A percentile compares a stretch with the other conserved stretches of the same genome.
These are phyloP conservation scores for Athene noctua DNA, from an alignment of 2,113 vertebrate species.

Conservation along the genomic window DNA sequence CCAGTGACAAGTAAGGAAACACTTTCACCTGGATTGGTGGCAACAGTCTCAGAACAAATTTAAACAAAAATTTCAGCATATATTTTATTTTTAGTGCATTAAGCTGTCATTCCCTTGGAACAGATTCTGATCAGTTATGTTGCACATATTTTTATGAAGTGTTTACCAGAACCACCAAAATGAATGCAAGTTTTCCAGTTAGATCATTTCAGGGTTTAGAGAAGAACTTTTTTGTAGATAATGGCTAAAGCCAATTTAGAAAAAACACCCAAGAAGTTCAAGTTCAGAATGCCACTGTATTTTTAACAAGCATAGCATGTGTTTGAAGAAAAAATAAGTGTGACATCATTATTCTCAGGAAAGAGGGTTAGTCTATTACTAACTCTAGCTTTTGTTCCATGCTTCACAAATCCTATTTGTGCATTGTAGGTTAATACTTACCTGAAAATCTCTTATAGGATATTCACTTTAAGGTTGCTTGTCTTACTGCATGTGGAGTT, in stretches of 20 bases:
- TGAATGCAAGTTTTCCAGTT: neutral
- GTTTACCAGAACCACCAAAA: neutral
- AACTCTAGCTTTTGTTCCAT: conserved; percentile 46
- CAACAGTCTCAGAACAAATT: conserved; percentile 61
- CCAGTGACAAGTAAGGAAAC: neutral
- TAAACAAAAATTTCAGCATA: neutral
- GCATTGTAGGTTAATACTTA: conserved; percentile 47
- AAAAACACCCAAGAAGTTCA: neutral
- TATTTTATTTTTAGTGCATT: neutral
- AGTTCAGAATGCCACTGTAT: neutral
- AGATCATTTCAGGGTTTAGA: neutral
- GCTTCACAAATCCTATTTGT: conserved; percentile 46
- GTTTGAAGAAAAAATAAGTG: neutral
- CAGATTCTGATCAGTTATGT: neutral
- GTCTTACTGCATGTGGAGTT: conserved; percentile 63
- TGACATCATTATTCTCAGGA: neutral
- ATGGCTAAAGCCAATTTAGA: neutral
- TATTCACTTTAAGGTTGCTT: conserved; percentile 63
- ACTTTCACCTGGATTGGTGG: conserved; percentile 15
- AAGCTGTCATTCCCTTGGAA: neutral
- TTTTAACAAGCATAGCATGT: neutral
- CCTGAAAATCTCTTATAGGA: conserved; percentile 49
- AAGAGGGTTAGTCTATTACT: conserved; percentile 20
- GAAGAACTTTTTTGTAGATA: neutral
- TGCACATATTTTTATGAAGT: neutral